phyloP scores from a whole-genome alignment of 2,888 invertebrate species.

The Dimorphilus gyrociliatus region DNA sequence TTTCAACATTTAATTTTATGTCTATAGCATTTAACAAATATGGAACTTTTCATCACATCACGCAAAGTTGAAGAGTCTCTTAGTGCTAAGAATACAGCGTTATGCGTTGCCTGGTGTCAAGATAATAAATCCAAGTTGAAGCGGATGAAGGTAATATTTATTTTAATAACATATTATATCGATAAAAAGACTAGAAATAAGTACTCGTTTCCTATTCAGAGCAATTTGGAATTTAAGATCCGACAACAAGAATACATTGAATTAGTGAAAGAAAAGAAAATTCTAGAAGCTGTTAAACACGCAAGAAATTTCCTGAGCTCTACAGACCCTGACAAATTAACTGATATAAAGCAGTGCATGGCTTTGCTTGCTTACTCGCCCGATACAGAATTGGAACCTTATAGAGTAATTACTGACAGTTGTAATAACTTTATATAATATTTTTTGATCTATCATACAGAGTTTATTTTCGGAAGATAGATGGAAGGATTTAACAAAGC shows the following conservation, averaged over 20 bases:
- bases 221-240: slow-evolving; percentile 84
- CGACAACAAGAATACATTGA: slow-evolving; percentile 87
- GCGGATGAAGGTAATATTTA: slow-evolving; percentile 51
- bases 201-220: slow-evolving; percentile 37
- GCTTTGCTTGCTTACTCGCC: slow-evolving; percentile 69
- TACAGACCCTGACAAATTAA: slow-evolving; percentile 67
- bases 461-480: slow-evolving; percentile 39
- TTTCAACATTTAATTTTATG: slow-evolving; percentile 2
- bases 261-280: slow-evolving; percentile 63
- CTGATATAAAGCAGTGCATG: slow-evolving; percentile 82
- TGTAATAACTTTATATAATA: not conserved
- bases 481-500: slow-evolving; percentile 68
- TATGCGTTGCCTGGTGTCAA: slow-evolving; percentile 85
- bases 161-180: slow-evolving; percentile 5
- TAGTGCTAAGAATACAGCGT: slow-evolving; percentile 59
- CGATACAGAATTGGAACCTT: slow-evolving; percentile 19
- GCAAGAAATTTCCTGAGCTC: slow-evolving; percentile 77
- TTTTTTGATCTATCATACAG: not conserved
- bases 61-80: slow-evolving; percentile 62
- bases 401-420: slow-evolving; percentile 17
- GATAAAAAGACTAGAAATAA: slow-evolving; percentile 15
- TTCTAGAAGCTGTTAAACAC: slow-evolving; percentile 82
- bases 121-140: slow-evolving; percentile 87
- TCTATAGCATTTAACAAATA: slow-evolving; percentile 71
- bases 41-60: slow-evolving; percentile 47